Evolutionary conservation across 2,888 invertebrate genomes (phyloP).

Genomic region (Colletes collaris): DNA sequence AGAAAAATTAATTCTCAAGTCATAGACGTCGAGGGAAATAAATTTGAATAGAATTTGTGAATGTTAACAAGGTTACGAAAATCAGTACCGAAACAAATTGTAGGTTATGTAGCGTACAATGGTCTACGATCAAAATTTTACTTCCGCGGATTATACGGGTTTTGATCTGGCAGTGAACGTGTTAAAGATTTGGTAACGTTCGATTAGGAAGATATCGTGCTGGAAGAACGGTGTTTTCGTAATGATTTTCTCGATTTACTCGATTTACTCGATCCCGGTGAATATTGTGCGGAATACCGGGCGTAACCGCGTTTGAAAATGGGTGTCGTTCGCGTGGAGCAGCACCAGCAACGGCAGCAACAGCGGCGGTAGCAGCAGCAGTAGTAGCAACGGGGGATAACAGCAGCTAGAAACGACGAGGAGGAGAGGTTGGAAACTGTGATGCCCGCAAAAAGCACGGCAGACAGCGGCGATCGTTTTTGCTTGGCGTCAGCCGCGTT

Average conservation of each 20-base stretch:
- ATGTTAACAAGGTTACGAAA: no score
- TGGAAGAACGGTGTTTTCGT: no score
- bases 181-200: no score
- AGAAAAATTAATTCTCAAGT: no score
- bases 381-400: constrained; percentile 69
- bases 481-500: constrained; percentile 82
- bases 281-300: constrained; percentile 63
- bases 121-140: no score
- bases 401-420: constrained; percentile 68
- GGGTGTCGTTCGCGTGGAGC: constrained; percentile 61
- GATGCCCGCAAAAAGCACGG: constrained; percentile 82
- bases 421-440: constrained; percentile 81
- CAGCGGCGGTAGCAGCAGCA: constrained; percentile 56
- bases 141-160: no score
- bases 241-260: constrained; percentile 12
- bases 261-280: constrained; percentile 34
- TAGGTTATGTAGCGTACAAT: no score
- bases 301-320: constrained; percentile 74
- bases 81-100: no score
- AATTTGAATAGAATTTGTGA: no score
- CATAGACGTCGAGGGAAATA: no score
- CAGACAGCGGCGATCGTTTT: constrained; percentile 83
- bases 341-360: constrained; percentile 30
- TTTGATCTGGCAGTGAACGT: no score
- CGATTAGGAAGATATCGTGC: no score